Conservation (phyloP, 2,888 invertebrate species). For the Hetaerina titia region DNA sequence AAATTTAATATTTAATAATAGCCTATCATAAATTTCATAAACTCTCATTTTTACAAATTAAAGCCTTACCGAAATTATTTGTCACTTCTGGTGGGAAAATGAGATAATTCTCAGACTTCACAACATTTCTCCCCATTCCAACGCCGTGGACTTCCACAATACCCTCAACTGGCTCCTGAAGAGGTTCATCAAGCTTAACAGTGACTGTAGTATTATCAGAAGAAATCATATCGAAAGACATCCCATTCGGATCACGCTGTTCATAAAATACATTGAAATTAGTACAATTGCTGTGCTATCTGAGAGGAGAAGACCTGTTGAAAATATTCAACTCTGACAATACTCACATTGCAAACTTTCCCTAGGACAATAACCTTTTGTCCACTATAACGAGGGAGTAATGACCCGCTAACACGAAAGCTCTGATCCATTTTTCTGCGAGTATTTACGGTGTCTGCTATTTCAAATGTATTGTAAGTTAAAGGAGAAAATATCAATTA, state of each 20-base stretch:
- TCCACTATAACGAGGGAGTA: constrained; percentile 53
- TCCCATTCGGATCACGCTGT: constrained; percentile 44
- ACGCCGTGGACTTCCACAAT: constrained; percentile 47
- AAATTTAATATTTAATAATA: not conserved
- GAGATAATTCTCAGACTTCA: constrained; percentile 36
- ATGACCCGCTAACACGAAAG: constrained; percentile 27
- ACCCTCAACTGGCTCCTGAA: constrained; percentile 36
- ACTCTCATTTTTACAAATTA: not conserved
- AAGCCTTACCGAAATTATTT: constrained; percentile 19
- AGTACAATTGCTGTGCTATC: not conserved
- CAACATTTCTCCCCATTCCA: constrained; percentile 48
- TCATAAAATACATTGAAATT: not conserved
- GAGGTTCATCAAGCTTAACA: constrained; percentile 26
- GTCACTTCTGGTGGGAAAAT: constrained; percentile 25
- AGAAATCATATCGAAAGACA: constrained; percentile 53
- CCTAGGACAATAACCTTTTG: constrained; percentile 39
- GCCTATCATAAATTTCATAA: too few relatives aligned
- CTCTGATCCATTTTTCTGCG: constrained; percentile 2
- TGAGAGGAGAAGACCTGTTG: not conserved
- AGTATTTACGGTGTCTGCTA: too few relatives aligned
- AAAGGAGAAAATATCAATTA: not conserved
- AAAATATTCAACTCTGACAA: not conserved
- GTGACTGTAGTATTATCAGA: constrained; percentile 48
- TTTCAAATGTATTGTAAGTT: not conserved
- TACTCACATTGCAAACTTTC: constrained; percentile 48